phyloP scores from a whole-genome alignment of 2,113 vertebrate species.

The Bagarius yarrelli region DNA sequence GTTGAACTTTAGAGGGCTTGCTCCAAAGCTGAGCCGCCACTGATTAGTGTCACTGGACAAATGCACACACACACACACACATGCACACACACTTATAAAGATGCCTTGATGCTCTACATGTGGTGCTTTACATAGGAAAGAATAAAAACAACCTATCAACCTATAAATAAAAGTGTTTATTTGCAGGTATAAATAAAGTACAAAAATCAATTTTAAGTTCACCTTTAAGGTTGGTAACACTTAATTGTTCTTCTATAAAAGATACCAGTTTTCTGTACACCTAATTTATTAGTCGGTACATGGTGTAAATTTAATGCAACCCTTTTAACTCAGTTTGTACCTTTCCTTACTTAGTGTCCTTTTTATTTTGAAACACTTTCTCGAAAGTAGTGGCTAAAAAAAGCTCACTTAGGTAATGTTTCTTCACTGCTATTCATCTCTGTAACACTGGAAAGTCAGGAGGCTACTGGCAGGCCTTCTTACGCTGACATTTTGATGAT shows the following conservation, averaged over 20 bases:
- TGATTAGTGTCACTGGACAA: too few species aligned
- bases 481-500: conserved; percentile 23
- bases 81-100: not conserved
- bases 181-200: not conserved
- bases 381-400: conserved; percentile 17
- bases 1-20: too few species aligned
- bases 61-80: not conserved
- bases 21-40: too few species aligned
- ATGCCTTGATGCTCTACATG: not conserved
- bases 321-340: not conserved
- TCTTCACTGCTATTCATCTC: conserved; percentile 20
- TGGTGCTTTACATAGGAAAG: too few species aligned
- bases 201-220: not conserved
- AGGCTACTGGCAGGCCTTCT: not conserved
- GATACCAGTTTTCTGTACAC: not conserved
- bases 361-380: conserved; percentile 22
- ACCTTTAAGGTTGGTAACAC: not conserved
- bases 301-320: too few species aligned
- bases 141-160: not conserved
- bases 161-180: not conserved
- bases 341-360: not conserved
- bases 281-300: not conserved
- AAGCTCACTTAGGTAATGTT: conserved; percentile 6
- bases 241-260: not conserved
- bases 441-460: conserved; percentile 13